These are phyloP conservation scores for Numenius arquata DNA, from an alignment of 2,113 vertebrate species.

Conservation along the genomic window DNA sequence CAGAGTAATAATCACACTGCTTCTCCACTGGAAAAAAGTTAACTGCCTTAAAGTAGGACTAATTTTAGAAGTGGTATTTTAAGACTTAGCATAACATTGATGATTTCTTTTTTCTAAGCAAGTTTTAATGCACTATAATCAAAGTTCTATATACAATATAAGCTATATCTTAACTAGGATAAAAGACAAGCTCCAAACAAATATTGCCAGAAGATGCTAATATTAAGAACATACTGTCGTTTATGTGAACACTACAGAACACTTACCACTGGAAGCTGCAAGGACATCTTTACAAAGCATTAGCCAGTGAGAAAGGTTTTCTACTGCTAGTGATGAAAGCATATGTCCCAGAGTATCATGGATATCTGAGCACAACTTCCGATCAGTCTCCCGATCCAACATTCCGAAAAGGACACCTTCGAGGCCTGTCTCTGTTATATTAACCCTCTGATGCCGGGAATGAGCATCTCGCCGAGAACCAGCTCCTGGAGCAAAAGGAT, in stretches of 20 bases:
- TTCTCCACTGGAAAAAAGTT: neutral
- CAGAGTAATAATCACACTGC: neutral
- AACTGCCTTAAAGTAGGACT: too few species aligned
- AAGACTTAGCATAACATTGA: neutral
- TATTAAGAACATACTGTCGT: neutral
- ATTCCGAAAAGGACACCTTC: slow-evolving; percentile 98
- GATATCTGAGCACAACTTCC: slow-evolving; percentile 96
- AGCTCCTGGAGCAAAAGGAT: slow-evolving; percentile 71
- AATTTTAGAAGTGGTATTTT: neutral
- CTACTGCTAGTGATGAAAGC: slow-evolving; percentile 95
- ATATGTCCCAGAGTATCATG: slow-evolving; percentile 98
- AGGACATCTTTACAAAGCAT: slow-evolving; percentile 98
- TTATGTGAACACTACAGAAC: neutral
- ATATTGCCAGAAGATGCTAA: neutral
- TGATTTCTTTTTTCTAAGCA: neutral
- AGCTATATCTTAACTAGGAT: neutral
- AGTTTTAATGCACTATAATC: neutral
- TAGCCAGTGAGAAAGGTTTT: slow-evolving; percentile 96
- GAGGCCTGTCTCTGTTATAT: slow-evolving; percentile 94
- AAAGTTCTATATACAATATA: neutral
- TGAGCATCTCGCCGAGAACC: slow-evolving; percentile 70
- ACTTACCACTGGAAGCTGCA: slow-evolving; percentile 92
- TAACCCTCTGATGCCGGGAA: slow-evolving; percentile 81
- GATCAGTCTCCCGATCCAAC: slow-evolving; percentile 95
- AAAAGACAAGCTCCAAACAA: neutral